Evolutionary conservation across 2,888 invertebrate genomes (phyloP).

Genomic region (Drosophila vallismaia): DNA sequence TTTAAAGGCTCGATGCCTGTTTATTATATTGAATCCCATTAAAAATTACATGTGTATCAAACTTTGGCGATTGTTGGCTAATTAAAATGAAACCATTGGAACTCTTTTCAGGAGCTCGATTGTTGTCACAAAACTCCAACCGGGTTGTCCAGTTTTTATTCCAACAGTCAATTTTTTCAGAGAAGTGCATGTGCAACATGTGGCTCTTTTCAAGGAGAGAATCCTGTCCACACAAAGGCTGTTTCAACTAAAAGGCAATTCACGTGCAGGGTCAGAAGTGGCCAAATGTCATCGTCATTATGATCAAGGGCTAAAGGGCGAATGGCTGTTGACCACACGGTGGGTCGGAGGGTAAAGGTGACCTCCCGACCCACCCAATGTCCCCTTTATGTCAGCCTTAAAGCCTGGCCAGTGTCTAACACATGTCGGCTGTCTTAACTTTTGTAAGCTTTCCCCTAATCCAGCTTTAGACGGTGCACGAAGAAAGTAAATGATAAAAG

Average conservation of each 20-base stretch:
- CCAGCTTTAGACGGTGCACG: conserved; percentile 41
- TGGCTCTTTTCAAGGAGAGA: conserved; percentile 46
- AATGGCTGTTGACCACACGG: background rate
- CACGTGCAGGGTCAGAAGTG: conserved; percentile 21
- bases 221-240: conserved; percentile 52
- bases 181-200: conserved; percentile 17
- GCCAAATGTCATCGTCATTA: conserved; percentile 60
- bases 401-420: conserved; percentile 37
- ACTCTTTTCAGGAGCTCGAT: conserved; percentile 50
- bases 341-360: too few species aligned
- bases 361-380: conserved; percentile 26
- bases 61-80: background rate
- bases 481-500: conserved; percentile 23
- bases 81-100: conserved; percentile 58
- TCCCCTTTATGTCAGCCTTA: conserved; percentile 47
- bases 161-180: background rate
- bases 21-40: too few species aligned
- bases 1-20: too few species aligned
- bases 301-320: conserved; percentile 48
- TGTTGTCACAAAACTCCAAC: conserved; percentile 71
- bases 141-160: conserved; percentile 54
- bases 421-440: conserved; percentile 59
- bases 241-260: conserved; percentile 40
- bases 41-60: too few species aligned
- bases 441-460: conserved; percentile 63